Evolutionary conservation across 2,888 invertebrate species (phyloP).

Genomic region (Hyppa rectilinea): DNA sequence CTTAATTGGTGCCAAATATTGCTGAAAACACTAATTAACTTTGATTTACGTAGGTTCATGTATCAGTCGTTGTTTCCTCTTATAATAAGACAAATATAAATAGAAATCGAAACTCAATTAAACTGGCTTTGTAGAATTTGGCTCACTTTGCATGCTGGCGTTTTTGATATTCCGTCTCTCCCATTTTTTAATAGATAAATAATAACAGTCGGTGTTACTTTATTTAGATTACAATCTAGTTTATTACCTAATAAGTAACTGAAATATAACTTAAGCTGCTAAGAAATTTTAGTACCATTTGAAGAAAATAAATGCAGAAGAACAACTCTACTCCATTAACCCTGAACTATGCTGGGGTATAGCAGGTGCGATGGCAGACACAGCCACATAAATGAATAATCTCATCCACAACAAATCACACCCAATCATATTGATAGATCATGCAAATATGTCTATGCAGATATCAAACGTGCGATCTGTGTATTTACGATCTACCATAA

Average conservation of each 20-base stretch:
- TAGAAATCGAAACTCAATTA: background rate
- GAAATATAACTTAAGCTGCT: too few species aligned
- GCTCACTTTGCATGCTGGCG: background rate
- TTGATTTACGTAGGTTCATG: background rate
- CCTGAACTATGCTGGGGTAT: background rate
- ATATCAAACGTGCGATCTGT: background rate
- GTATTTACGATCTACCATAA: background rate
- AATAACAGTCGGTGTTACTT: too few species aligned
- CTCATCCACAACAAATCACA: background rate
- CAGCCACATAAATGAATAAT: background rate
- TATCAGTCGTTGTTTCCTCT: conserved; percentile 1
- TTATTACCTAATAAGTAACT: too few species aligned
- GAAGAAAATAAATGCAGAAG: background rate
- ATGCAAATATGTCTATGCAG: conserved; percentile 1
- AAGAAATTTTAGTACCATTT: too few species aligned
- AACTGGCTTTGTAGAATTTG: background rate
- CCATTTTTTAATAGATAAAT: too few species aligned
- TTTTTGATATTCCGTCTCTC: too few species aligned
- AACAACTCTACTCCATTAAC: background rate
- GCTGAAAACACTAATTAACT: conserved; percentile 1
- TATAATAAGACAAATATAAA: conserved; percentile 10
- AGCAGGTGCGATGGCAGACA: background rate
- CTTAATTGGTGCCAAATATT: conserved; percentile 33
- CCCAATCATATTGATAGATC: background rate
- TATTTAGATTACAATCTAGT: too few species aligned